phyloP scores from a whole-genome alignment of 37 sponge, comb jelly and placozoan genomes.

The Cliona cf. orientalis region DNA sequence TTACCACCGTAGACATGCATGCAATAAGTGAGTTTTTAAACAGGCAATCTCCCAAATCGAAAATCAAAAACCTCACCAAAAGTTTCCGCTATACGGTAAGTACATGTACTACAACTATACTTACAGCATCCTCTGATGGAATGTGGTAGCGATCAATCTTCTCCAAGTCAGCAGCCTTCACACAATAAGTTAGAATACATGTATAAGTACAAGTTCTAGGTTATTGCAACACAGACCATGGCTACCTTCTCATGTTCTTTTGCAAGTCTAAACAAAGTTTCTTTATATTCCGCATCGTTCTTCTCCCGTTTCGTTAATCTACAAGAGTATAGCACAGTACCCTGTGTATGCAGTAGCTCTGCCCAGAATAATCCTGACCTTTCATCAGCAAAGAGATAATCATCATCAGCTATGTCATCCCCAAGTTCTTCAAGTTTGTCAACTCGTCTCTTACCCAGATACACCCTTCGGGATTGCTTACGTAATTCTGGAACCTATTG shows the following conservation, averaged over 20 bases:
- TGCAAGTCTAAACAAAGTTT: conserved; percentile 66
- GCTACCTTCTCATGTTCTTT: conserved; percentile 77
- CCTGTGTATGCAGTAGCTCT: background rate
- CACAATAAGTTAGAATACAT: background rate
- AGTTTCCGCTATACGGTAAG: too few relatives aligned
- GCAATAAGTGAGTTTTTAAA: too few relatives aligned
- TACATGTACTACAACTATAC: too few relatives aligned
- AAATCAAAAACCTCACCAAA: too few relatives aligned
- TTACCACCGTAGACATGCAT: too few relatives aligned
- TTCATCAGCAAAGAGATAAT: conserved; percentile 77
- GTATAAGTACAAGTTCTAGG: background rate
- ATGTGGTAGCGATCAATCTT: conserved; percentile 86
- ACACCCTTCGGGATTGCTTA: conserved; percentile 81
- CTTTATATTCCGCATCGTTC: conserved; percentile 48
- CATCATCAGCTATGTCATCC: conserved; percentile 94
- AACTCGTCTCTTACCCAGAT: conserved; percentile 80
- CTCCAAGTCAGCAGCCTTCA: conserved; percentile 86
- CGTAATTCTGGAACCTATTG: conserved; percentile 85
- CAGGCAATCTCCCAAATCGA: too few relatives aligned
- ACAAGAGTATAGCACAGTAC: background rate
- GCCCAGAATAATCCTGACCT: conserved; percentile 39
- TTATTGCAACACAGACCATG: background rate
- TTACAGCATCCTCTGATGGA: conserved; percentile 65
- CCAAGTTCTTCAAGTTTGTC: conserved; percentile 92
- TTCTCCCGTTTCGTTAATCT: conserved; percentile 72